Conservation (phyloP, 2,797 vertebrate genomes). For the Emydoidea blandingii region DNA sequence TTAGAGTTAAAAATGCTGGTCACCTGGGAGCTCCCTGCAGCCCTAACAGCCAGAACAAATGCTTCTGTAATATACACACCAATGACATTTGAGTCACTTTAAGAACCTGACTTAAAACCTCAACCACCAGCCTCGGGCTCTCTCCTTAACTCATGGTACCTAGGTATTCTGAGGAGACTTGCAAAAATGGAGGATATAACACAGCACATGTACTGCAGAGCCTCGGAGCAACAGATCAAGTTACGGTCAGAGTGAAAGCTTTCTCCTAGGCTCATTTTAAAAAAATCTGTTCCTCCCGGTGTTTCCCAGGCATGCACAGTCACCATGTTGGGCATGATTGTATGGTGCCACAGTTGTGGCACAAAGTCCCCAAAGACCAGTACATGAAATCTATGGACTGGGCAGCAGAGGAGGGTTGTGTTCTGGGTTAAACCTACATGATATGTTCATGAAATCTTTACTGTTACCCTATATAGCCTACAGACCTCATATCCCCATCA, state of each 20-base stretch:
- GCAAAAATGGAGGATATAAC: conserved; percentile 26
- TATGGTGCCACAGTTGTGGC: neutral
- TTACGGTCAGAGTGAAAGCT: neutral
- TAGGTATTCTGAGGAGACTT: conserved; percentile 54
- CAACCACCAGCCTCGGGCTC: neutral
- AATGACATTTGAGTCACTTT: neutral
- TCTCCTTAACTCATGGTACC: conserved; percentile 19
- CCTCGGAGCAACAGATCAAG: conserved; percentile 32
- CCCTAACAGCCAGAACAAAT: neutral
- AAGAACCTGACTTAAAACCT: conserved; percentile 33
- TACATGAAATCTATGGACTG: neutral
- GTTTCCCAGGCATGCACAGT: neutral
- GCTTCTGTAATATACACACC: neutral
- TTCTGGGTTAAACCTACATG: neutral
- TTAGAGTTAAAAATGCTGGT: conserved; percentile 14
- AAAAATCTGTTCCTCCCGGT: conserved; percentile 24
- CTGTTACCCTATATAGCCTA: neutral
- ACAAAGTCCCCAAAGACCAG: neutral
- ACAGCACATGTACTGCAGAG: fast-evolving
- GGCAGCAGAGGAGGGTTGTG: neutral
- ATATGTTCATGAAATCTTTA: neutral
- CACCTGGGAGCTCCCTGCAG: neutral
- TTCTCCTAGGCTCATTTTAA: conserved; percentile 24
- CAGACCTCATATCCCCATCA: neutral
- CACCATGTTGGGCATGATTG: neutral